These are phyloP conservation scores for Ricordea florida DNA, from an alignment of 92 coral and sea anemone genomes.

Conservation along the genomic window DNA sequence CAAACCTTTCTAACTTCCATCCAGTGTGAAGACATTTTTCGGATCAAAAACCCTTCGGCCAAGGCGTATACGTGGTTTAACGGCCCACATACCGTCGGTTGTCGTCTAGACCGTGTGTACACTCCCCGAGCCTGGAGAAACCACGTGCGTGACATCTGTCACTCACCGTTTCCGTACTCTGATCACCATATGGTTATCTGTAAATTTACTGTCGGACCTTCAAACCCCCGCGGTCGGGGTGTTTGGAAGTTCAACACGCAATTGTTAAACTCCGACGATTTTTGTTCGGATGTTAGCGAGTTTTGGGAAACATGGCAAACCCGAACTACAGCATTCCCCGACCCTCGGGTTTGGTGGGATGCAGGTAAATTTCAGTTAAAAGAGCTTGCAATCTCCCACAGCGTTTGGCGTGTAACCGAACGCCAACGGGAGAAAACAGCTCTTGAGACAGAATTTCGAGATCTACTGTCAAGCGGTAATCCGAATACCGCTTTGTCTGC, in stretches of 20 bases:
- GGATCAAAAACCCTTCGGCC: too few species aligned
- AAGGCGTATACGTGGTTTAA: too few species aligned
- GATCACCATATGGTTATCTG: not conserved
- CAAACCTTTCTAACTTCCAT: too few species aligned
- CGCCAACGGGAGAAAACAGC: too few species aligned
- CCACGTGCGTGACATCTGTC: not conserved
- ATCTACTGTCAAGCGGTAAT: not conserved
- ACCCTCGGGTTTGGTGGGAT: not conserved
- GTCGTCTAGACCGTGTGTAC: not conserved
- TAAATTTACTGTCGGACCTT: not conserved
- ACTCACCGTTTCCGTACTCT: not conserved
- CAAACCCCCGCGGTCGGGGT: not conserved
- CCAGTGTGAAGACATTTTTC: too few species aligned
- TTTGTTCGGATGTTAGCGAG: not conserved
- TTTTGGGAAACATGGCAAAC: conserved; percentile 27
- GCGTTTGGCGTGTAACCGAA: not conserved
- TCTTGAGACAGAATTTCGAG: not conserved
- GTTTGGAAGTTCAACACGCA: conserved; percentile 27
- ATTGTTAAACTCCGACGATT: not conserved
- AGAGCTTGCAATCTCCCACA: not conserved
- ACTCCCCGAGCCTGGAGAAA: not conserved
- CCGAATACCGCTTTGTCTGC: not conserved
- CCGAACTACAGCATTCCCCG: not conserved
- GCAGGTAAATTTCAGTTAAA: not conserved
- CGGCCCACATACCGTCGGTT: too few species aligned